These are phyloP conservation scores for Epistrophe eligans DNA, from an alignment of 2,888 invertebrate genomes.

Conservation along the genomic window DNA sequence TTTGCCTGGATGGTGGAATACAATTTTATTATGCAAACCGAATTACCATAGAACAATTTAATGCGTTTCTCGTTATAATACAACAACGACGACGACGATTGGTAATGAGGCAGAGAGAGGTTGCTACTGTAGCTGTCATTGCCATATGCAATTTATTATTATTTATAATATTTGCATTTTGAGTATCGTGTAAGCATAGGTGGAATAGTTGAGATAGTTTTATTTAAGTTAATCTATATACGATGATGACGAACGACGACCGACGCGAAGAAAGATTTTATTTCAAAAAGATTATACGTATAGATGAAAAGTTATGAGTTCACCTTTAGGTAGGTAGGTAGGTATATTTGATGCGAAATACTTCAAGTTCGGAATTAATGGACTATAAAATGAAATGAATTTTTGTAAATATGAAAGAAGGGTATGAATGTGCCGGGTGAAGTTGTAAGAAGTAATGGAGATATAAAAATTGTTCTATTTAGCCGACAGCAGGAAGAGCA, in stretches of 20 bases:
- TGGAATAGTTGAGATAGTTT: constrained; percentile 56
- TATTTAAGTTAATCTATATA: neutral
- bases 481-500: neutral
- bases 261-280: neutral
- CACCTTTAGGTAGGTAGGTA: neutral
- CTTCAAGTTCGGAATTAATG: constrained; percentile 31
- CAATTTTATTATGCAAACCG: constrained; percentile 54
- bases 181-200: constrained; percentile 25
- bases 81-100: neutral
- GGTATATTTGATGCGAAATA: neutral
- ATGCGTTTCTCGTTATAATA: constrained; percentile 59
- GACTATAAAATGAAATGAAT: constrained; percentile 1
- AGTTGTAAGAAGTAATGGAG: neutral
- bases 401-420: too few relatives aligned
- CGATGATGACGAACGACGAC: too few relatives aligned
- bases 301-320: constrained; percentile 1
- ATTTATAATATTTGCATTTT: constrained; percentile 56
- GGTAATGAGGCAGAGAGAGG: constrained; percentile 68
- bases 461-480: neutral
- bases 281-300: neutral
- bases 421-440: neutral
- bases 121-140: constrained; percentile 66
- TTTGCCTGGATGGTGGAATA: constrained; percentile 25
- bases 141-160: constrained; percentile 46
- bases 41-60: constrained; percentile 64